Percentiles rank a stretch among this genome's conserved stretches.
phyloP scores from a whole-genome alignment of 2,888 invertebrate genomes.

The Cordilura impudica region DNA sequence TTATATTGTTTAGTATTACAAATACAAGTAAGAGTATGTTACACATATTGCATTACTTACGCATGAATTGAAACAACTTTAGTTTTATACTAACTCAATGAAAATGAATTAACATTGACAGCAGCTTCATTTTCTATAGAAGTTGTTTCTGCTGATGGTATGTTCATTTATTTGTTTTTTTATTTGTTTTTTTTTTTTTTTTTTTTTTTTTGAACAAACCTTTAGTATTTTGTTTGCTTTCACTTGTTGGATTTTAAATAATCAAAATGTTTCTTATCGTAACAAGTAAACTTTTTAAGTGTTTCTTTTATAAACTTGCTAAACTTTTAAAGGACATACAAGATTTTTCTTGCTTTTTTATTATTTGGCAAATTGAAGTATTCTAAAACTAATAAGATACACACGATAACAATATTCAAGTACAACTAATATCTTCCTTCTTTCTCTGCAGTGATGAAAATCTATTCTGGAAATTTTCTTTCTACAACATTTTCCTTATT shows the following conservation, averaged over 20 bases:
- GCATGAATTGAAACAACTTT: background rate
- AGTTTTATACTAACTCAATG: background rate
- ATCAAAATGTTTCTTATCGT: background rate
- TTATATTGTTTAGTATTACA: background rate
- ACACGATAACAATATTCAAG: background rate
- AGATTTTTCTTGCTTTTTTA: background rate
- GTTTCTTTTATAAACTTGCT: background rate
- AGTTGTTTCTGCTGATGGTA: background rate
- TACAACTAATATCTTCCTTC: background rate
- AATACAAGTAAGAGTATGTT: background rate
- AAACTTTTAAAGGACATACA: background rate
- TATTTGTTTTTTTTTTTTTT: background rate
- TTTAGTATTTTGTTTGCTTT: slow-evolving; percentile 1
- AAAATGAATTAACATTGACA: slow-evolving; percentile 39
- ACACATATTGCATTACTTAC: background rate
- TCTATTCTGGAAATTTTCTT: background rate
- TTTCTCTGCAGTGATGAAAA: background rate
- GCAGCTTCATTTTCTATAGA: slow-evolving; percentile 8
- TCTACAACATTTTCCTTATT: background rate
- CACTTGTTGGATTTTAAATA: slow-evolving; percentile 37
- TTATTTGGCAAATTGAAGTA: no score
- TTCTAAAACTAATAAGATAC: background rate
- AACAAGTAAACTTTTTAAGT: slow-evolving; percentile 6
- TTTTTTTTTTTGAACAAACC: background rate
- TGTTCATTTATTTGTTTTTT: background rate